Percentiles rank a stretch among this genome's conserved stretches.
These are phyloP conservation scores for Drosophila falleni DNA, from an alignment of 2,888 invertebrate species.

Conservation along the genomic window DNA sequence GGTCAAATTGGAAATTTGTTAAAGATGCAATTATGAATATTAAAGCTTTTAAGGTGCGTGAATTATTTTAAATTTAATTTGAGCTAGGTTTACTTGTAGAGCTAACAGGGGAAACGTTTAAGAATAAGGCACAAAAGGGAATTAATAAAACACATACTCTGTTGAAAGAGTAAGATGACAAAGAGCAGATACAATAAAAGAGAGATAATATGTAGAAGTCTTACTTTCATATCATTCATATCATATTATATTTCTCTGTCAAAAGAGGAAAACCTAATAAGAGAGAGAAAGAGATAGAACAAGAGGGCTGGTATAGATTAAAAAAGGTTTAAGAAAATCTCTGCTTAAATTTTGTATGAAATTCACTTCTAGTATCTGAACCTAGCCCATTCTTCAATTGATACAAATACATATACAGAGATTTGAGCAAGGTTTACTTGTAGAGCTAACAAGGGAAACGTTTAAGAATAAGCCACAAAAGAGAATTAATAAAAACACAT, in stretches of 20 bases:
- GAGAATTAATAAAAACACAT: too few relatives aligned
- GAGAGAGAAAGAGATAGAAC: not conserved
- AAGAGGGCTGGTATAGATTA: too few relatives aligned
- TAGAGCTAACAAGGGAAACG: too few relatives aligned
- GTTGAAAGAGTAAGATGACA: not conserved
- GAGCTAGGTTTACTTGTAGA: not conserved
- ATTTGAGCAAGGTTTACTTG: too few relatives aligned
- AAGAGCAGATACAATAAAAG: not conserved
- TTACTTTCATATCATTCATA: too few relatives aligned
- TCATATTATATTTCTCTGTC: too few relatives aligned
- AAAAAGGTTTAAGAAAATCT: too few relatives aligned
- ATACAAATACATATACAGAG: not conserved
- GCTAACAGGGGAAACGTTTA: not conserved
- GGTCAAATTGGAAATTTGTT: conserved; percentile 3
- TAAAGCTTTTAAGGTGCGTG: not conserved
- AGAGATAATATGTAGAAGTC: not conserved
- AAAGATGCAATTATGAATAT: conserved; percentile 3
- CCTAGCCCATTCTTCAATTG: too few relatives aligned
- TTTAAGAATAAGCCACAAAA: too few relatives aligned
- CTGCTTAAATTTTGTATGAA: too few relatives aligned
- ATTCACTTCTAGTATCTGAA: too few relatives aligned
- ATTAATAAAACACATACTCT: not conserved
- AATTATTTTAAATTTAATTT: not conserved
- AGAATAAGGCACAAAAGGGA: not conserved
- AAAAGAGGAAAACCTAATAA: too few relatives aligned